Evolutionary conservation across 2,888 invertebrate genomes (phyloP).

Genomic region (Augiades crinisus): DNA sequence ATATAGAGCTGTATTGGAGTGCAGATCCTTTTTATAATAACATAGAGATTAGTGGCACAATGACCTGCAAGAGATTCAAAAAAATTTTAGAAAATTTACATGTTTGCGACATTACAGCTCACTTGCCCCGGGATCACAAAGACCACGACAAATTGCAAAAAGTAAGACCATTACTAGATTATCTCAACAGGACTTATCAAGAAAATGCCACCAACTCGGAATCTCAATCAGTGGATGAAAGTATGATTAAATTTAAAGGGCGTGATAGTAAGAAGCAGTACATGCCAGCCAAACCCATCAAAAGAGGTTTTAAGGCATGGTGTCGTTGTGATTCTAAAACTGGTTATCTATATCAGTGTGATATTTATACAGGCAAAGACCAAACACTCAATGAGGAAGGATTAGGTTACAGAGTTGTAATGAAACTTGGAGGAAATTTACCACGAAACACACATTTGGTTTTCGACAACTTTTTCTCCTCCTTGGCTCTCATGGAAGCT

Average conservation of each 20-base stretch:
- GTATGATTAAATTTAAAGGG: conserved; percentile 33
- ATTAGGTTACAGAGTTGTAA: conserved; percentile 32
- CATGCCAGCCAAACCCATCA: conserved; percentile 39
- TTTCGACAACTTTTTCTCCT: conserved; percentile 37
- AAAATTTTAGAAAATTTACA: conserved; percentile 31
- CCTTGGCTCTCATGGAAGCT: conserved; percentile 31
- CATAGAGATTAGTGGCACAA: too few species aligned
- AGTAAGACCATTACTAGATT: conserved; percentile 27
- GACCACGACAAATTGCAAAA: conserved; percentile 30
- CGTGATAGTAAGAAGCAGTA: conserved; percentile 37
- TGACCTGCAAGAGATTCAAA: conserved; percentile 27
- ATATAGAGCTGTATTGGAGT: too few species aligned
- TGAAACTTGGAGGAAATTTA: conserved; percentile 35
- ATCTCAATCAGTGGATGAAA: conserved; percentile 31
- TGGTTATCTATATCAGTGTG: conserved; percentile 36
- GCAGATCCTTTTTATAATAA: too few species aligned
- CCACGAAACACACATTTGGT: conserved; percentile 32
- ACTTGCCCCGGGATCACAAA: too few species aligned
- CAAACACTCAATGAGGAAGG: conserved; percentile 34
- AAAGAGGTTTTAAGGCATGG: conserved; percentile 32
- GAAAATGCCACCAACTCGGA: conserved; percentile 27
- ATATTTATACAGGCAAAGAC: conserved; percentile 39
- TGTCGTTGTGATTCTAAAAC: conserved; percentile 31
- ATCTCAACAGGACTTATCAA: conserved; percentile 19
- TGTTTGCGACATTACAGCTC: conserved; percentile 32